Evolutionary conservation across 2,797 vertebrate species (phyloP).

Genomic region (Mormyrus proboscirostris): DNA sequence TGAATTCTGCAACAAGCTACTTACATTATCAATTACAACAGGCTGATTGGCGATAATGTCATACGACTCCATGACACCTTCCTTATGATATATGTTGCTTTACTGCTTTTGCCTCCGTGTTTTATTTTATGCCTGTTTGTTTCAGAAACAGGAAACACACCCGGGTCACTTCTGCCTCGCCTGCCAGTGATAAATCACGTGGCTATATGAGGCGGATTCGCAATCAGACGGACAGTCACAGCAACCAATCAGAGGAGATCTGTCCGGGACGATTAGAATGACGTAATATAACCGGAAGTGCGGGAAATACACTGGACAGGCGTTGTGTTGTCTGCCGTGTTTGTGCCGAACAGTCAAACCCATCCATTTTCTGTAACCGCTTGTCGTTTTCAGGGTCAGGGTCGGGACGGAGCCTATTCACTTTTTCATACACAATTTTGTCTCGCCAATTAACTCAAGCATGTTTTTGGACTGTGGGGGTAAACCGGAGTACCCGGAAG

Average conservation of each 20-base stretch:
- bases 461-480: background rate
- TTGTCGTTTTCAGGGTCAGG: background rate
- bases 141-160: slow-evolving; percentile 17
- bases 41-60: slow-evolving; percentile 87
- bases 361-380: background rate
- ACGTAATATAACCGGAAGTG: background rate
- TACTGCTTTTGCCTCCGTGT: slow-evolving; percentile 27
- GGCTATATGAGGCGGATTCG: background rate
- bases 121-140: slow-evolving; percentile 7
- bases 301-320: background rate
- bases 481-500: background rate
- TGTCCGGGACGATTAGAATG: background rate
- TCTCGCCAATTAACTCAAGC: background rate
- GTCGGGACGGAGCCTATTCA: background rate
- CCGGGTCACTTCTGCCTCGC: slow-evolving; percentile 18
- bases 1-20: slow-evolving; percentile 37
- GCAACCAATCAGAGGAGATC: background rate
- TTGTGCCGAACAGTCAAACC: background rate
- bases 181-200: background rate
- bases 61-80: slow-evolving; percentile 74
- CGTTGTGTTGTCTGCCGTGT: background rate
- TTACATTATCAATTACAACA: slow-evolving; percentile 89
- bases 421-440: background rate
- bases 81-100: slow-evolving; percentile 22
- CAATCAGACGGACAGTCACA: background rate